Base-by-base conservation (phyloP, 2,888 invertebrate genomes). In the Pyrrhopygopsis socrates region DNA sequence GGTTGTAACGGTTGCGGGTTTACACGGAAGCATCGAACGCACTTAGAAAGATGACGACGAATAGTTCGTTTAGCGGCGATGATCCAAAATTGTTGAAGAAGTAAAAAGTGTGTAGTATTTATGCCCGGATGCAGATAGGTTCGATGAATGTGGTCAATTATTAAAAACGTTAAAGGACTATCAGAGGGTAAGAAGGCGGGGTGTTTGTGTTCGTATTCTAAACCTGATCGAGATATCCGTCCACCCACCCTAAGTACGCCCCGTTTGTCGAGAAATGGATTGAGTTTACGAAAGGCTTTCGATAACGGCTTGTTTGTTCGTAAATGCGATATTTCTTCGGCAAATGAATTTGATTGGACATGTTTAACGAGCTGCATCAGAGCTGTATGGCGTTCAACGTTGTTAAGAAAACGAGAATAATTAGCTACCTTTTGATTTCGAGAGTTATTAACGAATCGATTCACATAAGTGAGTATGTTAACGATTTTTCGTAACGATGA, bases 201-300 rank as follows among this genome's bases (percentile, higher is more conserved):
- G 65, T 83, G 86, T 58, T 83, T 82, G 18, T 82, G 80, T 70
- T 84, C 84, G 54, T 67, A 87, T 38, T 75, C 81, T 54, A 87
- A 63, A 15, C 84, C 87, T 18, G 87, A 81, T 29, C 79, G 63
- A 13, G 84, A 54, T 15, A 87, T 24, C 29, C 87, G 38, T 15
- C 87, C 87, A 67, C 87, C 87, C 78, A 87, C 87, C 67, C 87
- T 84, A 50, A 87, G 82, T n/a, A 87, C 29, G 60, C 84, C 84
- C 18, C 38, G 29, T 1, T 54, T 24, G 29, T 87, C 84, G 0
- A 84, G 8, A 79, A 84, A 84, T 11, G 84, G 81, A 71, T 82
- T 87, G 5, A 84, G 79, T 50, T 81, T 84, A 15, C 87, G 74
- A 70, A 82, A 50, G 1, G 50, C 65, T 65, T 86, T 86, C 6